Base-by-base conservation (phyloP, 2,888 invertebrate species). In the Dioctria rufipes region DNA sequence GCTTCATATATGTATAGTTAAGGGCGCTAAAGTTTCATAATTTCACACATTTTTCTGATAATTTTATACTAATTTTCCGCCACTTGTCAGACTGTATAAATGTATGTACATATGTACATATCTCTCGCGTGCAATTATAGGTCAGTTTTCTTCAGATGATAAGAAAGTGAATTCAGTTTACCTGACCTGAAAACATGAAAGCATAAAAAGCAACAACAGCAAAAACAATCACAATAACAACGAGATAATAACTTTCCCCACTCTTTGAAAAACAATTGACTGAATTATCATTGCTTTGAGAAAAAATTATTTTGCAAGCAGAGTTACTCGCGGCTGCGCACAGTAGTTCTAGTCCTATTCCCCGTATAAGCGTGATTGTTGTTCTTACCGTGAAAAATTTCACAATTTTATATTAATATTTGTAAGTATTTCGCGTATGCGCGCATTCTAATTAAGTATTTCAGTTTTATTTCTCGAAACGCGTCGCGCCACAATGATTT, bases 191-290 rank as follows among this genome's bases (percentile, higher is more conserved):
- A 67, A 67, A 67, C 71, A 71, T 51, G 37, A 54, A 54, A 54
- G 51, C 37, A 39, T 25, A 39, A 51, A 71, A 71, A 54, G 25
- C 25, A 25, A 25, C 25, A 25, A 25, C 25, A 25, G 25, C 25
- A 25, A 2, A 0, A 25, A 25, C 25, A 25, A 25, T 2, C 25
- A 25, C 25, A 25, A 25, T 25, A 25, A 25, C 25, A 25, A 25
- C 25, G 25, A 25, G 54, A 71, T 71, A 71, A 71, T 71, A 54
- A 71, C 71, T 71, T 71, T 71, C 71, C 71, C 71, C 71, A 71
- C 71, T 40, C 11, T 9, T 8, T 9, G 69, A 37, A 69, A 46
- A 49, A 46, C 46, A 46, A 46, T 9, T 40, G 42, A 42, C n/a
- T 67, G 4, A 58, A 46, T 46, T 46, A 13, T 39, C 43, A 67